Percentiles rank a stretch among this genome's conserved stretches.
phyloP scores from a whole-genome alignment of 1,140 invertebrate species.

The Ips nitidus region DNA sequence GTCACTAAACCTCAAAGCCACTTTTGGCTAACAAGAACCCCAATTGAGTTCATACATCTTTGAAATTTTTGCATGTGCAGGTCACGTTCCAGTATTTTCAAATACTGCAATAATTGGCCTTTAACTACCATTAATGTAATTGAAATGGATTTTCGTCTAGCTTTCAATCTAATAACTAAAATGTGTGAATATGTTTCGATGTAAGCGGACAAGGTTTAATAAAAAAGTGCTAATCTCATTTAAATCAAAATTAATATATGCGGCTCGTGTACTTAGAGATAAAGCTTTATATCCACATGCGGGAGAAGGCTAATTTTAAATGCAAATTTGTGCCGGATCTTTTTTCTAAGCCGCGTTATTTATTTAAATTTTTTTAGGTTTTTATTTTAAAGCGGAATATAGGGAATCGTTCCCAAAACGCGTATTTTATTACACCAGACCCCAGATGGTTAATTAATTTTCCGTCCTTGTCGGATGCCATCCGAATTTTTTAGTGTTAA shows the following conservation, averaged over 20 bases:
- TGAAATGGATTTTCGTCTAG: no score
- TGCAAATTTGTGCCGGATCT: constrained; percentile 14
- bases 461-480: background rate
- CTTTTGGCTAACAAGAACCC: no score
- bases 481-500: background rate
- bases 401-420: constrained; percentile 10
- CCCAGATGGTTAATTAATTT: constrained; percentile 16
- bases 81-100: no score
- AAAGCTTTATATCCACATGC: constrained; percentile 24
- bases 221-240: background rate
- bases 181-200: no score
- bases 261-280: constrained; percentile 21
- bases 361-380: constrained; percentile 24
- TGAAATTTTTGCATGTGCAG: no score
- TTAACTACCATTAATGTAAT: no score
- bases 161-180: no score
- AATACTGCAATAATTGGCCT: no score
- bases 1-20: no score
- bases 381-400: constrained; percentile 13
- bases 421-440: constrained; percentile 10
- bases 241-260: constrained; percentile 23
- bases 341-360: constrained; percentile 19
- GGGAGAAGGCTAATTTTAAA: constrained; percentile 20
- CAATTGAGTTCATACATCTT: no score
- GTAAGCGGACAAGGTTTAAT: no score